phyloP scores from a whole-genome alignment of 2,113 vertebrate species.

The Leucosticte australis region DNA sequence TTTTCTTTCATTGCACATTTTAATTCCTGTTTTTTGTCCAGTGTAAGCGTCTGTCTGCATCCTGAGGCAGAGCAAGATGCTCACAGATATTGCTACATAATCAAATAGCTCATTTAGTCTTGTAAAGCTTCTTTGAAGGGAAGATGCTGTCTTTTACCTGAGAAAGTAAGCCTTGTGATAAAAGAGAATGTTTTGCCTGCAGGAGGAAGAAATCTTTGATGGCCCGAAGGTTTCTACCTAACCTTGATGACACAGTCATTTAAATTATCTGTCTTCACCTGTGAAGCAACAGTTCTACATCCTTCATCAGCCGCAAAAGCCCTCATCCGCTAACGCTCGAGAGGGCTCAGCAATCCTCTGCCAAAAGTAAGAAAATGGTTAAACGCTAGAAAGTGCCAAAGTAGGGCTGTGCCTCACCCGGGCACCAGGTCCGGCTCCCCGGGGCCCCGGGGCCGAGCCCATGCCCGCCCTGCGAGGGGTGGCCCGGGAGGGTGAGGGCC shows the following conservation, averaged over 20 bases:
- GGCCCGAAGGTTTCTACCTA: background rate
- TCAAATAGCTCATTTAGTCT: background rate
- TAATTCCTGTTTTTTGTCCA: background rate
- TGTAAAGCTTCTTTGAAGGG: background rate
- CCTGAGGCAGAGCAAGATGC: background rate
- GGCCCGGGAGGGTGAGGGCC: background rate
- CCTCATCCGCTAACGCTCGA: background rate
- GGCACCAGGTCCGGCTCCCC: rapidly evolving
- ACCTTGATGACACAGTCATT: background rate
- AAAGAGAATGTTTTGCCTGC: background rate
- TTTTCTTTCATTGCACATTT: background rate
- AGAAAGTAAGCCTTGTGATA: background rate
- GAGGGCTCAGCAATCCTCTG: background rate
- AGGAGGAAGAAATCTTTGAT: background rate
- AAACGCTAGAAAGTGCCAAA: rapidly evolving
- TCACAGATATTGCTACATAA: background rate
- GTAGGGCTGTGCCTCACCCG: rapidly evolving
- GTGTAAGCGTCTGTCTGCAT: background rate
- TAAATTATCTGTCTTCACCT: background rate
- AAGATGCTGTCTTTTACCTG: background rate
- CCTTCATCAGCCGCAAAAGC: background rate
- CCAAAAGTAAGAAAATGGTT: background rate
- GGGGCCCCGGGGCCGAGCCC: background rate
- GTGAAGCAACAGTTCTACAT: background rate
- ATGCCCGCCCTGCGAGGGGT: rapidly evolving